Conservation (phyloP, 2,888 invertebrate species). For the Acrobasis consociella region DNA sequence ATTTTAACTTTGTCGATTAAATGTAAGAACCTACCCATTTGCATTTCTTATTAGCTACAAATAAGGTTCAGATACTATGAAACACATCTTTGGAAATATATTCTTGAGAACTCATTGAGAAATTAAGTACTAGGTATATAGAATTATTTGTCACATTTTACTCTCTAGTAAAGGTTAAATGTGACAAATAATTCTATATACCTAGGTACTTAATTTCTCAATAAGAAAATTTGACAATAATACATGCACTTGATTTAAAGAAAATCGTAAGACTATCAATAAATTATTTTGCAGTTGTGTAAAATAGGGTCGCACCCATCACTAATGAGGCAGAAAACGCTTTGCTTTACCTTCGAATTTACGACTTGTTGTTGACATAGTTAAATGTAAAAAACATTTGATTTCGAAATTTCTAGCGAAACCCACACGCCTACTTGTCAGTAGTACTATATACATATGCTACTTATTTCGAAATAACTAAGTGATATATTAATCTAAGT, state of each 20-base stretch:
- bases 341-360: conserved; percentile 59
- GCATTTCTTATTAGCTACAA: neutral
- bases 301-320: conserved; percentile 53
- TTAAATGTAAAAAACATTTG: conserved; percentile 63
- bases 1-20: neutral
- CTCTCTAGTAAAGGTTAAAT: too few species aligned
- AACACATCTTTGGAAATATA: neutral
- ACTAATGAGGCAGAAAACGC: conserved; percentile 57
- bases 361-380: conserved; percentile 61
- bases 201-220: too few species aligned
- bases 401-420: conserved; percentile 60
- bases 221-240: too few species aligned
- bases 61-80: too few species aligned
- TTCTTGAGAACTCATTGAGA: too few species aligned
- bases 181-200: too few species aligned
- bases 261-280: neutral
- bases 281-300: conserved; percentile 27
- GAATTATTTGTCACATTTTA: too few species aligned
- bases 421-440: conserved; percentile 45
- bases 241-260: too few species aligned
- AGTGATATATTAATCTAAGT: neutral
- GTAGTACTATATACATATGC: conserved; percentile 34
- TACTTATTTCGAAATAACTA: conserved; percentile 51
- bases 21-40: neutral
- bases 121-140: too few species aligned